A percentile compares a stretch with the other conserved stretches of the same genome.
These are phyloP conservation scores for Gopherus evgoodei DNA, from an alignment of 2,113 vertebrate genomes.

Conservation along the genomic window DNA sequence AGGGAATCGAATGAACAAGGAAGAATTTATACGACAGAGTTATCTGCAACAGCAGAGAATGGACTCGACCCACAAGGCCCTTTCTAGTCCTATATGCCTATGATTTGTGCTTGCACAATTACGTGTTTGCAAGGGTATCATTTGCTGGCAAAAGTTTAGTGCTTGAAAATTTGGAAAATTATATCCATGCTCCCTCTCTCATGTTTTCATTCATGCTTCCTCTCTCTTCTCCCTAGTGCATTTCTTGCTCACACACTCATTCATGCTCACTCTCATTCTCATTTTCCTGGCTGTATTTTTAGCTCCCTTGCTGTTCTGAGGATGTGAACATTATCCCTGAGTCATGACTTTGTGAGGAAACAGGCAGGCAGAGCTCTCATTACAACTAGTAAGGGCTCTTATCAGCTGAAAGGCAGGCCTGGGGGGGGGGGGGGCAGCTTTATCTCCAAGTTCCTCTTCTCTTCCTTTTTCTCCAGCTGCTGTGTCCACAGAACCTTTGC, in stretches of 20 bases:
- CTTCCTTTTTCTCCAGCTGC: conserved; percentile 43
- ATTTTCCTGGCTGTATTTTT: conserved; percentile 87
- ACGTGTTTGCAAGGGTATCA: background rate
- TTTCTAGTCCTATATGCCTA: background rate
- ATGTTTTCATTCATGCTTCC: conserved; percentile 49
- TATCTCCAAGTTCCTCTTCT: conserved; percentile 25
- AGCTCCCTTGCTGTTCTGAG: conserved; percentile 85
- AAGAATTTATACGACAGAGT: background rate
- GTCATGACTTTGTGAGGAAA: conserved; percentile 90
- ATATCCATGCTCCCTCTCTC: conserved; percentile 15
- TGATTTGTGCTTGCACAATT: background rate
- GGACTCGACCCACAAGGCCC: background rate
- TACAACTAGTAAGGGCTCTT: conserved; percentile 72
- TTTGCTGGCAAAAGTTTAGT: conserved; percentile 35
- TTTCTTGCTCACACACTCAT: conserved; percentile 64
- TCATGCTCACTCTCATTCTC: conserved; percentile 64
- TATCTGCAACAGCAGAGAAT: background rate
- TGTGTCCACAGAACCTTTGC: background rate
- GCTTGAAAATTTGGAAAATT: conserved; percentile 61
- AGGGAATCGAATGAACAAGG: background rate
- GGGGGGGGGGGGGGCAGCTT: conserved; percentile 3
- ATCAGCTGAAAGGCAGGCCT: conserved; percentile 76
- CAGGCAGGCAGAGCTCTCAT: conserved; percentile 68
- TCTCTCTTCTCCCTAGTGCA: conserved; percentile 44
- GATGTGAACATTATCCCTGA: conserved; percentile 86